phyloP scores from a whole-genome alignment of 2,888 invertebrate genomes.

The Chymomyza procnemis region DNA sequence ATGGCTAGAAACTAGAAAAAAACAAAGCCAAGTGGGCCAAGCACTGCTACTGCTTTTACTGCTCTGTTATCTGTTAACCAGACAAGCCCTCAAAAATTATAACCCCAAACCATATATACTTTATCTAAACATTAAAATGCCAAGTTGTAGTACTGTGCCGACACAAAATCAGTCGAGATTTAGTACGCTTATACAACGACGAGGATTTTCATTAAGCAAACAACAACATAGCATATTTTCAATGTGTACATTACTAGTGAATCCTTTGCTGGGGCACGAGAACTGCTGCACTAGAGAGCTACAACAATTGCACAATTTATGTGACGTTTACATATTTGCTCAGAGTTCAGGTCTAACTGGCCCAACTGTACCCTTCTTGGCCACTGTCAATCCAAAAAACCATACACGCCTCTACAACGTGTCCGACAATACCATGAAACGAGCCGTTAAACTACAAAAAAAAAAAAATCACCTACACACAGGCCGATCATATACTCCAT shows the following conservation, averaged over 20 bases:
- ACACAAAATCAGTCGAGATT: neutral
- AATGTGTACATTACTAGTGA: slow-evolving; percentile 31
- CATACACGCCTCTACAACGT: slow-evolving; percentile 34
- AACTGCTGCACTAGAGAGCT: neutral
- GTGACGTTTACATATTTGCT: slow-evolving; percentile 62
- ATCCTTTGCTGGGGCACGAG: neutral
- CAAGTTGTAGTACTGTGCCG: slow-evolving; percentile 52
- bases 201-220: slow-evolving; percentile 66
- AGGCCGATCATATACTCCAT: neutral
- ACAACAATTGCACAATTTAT: slow-evolving; percentile 71
- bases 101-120: slow-evolving; percentile 26
- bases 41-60: slow-evolving; percentile 9
- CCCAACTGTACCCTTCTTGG: slow-evolving; percentile 7
- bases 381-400: slow-evolving; percentile 34
- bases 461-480: slow-evolving; percentile 19
- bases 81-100: slow-evolving; percentile 3
- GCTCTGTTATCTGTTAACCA: too few species aligned
- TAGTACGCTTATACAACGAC: slow-evolving; percentile 32
- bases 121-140: slow-evolving; percentile 69
- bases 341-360: slow-evolving; percentile 8
- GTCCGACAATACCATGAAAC: slow-evolving; percentile 42
- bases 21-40: slow-evolving; percentile 27
- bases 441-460: slow-evolving; percentile 45
- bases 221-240: slow-evolving; percentile 56
- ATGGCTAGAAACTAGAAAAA: slow-evolving; percentile 34